These are phyloP conservation scores for Rachycentron canadum DNA, from an alignment of 2,797 vertebrate genomes.

Conservation along the genomic window DNA sequence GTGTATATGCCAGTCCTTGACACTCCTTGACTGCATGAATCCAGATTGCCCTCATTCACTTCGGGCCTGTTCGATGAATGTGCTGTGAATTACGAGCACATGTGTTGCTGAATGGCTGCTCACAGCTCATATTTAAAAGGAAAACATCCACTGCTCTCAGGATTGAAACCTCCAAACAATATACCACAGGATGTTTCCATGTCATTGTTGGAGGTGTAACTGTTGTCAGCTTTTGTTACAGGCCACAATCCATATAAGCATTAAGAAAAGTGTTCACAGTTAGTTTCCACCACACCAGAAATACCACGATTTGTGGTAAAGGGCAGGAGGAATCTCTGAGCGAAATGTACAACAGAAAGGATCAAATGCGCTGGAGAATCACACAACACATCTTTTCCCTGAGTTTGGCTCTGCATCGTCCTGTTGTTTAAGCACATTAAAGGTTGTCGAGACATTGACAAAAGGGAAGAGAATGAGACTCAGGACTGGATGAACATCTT, in stretches of 20 bases:
- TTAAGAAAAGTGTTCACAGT: slow-evolving; percentile 37
- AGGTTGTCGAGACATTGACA: slow-evolving; percentile 17
- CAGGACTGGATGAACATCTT: slow-evolving; percentile 1
- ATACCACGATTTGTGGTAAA: slow-evolving; percentile 32
- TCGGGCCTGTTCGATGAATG: slow-evolving; percentile 24
- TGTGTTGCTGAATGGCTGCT: slow-evolving; percentile 43
- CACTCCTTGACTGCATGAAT: slow-evolving; percentile 38
- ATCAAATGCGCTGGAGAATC: slow-evolving; percentile 26
- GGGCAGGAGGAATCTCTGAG: slow-evolving; percentile 19
- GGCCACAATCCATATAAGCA: slow-evolving; percentile 35
- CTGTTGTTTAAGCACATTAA: slow-evolving; percentile 32
- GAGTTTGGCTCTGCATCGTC: slow-evolving; percentile 25
- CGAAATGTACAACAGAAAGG: slow-evolving; percentile 20
- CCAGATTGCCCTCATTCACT: slow-evolving; percentile 32
- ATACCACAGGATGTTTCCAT: slow-evolving; percentile 19
- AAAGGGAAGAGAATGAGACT: slow-evolving; percentile 1
- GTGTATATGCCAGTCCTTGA: slow-evolving; percentile 7
- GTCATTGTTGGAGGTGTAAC: slow-evolving; percentile 44
- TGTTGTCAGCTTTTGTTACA: slow-evolving; percentile 54
- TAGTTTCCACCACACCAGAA: slow-evolving; percentile 11
- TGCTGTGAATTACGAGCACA: slow-evolving; percentile 32
- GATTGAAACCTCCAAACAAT: slow-evolving; percentile 46
- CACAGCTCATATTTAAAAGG: slow-evolving; percentile 37
- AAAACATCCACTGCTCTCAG: slow-evolving; percentile 45
- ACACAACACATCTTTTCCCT: slow-evolving; percentile 27